These are phyloP conservation scores for Todiramphus chloris DNA, from an alignment of 2,113 vertebrate genomes.

Conservation along the genomic window DNA sequence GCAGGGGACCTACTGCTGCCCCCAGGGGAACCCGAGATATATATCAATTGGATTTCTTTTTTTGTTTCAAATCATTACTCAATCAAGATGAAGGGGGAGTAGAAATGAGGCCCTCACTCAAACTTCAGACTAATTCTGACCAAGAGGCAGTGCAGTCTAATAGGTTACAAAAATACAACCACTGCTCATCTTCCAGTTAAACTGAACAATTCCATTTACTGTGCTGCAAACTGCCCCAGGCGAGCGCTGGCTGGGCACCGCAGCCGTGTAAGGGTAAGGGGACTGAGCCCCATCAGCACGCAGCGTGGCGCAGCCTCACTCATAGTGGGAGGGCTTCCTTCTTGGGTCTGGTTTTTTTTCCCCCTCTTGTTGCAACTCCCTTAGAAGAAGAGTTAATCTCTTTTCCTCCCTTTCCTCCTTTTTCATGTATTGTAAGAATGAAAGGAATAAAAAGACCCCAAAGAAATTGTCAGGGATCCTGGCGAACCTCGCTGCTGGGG, in stretches of 20 bases:
- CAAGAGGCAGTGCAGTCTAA: slow-evolving; percentile 61
- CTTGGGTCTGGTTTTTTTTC: neutral
- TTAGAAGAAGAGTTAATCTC: slow-evolving; percentile 53
- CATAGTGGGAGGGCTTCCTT: neutral
- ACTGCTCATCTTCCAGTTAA: slow-evolving; percentile 70
- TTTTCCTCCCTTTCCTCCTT: slow-evolving; percentile 14
- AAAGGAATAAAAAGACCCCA: neutral
- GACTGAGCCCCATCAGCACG: neutral
- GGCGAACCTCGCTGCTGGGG: neutral
- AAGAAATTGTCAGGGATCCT: neutral
- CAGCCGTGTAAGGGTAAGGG: slow-evolving; percentile 25
- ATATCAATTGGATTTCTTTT: slow-evolving; percentile 50
- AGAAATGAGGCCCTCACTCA: slow-evolving; percentile 55
- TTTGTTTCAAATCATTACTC: slow-evolving; percentile 75
- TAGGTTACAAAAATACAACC: slow-evolving; percentile 73
- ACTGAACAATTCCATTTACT: slow-evolving; percentile 64
- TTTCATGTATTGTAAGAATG: slow-evolving; percentile 19
- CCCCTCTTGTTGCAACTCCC: neutral
- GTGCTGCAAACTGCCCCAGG: slow-evolving; percentile 67
- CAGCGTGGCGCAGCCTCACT: neutral
- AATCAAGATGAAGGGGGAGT: slow-evolving; percentile 51
- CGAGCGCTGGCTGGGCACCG: slow-evolving; percentile 9
- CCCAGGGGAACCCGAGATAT: slow-evolving; percentile 45
- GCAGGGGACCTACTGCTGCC: slow-evolving; percentile 33
- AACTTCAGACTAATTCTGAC: slow-evolving; percentile 67